Base-by-base conservation (phyloP, 2,888 invertebrate genomes). In the Pheosia gnoma region DNA sequence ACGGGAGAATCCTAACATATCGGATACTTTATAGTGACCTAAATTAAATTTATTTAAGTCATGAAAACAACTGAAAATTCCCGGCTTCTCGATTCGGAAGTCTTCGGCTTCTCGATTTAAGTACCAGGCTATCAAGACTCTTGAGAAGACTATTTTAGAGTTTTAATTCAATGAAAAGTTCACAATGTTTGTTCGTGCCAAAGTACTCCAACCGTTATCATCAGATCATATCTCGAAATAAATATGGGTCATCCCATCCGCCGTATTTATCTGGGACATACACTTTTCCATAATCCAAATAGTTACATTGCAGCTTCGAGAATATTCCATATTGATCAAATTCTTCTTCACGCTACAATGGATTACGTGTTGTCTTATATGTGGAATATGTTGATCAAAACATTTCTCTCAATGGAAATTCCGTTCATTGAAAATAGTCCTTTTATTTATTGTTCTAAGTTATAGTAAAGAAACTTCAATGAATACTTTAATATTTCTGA, bases 201-300 rank as follows among this genome's bases (percentile, higher is more conserved):
- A 47, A 47, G 47, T 47, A 7, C 4, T 53, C 60, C 9, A 8
- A 25, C 0, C 7, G 51, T 61, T 58, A 59, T 38, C 58, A 55
- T 9, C 39, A 43, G 47, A 64, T 60, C 51, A 60, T 41, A 47
- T 56, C 58, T 51, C 25, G 6, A 51, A 25, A 51, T 25, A 51
- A 13, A 51, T 51, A 51, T 25, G 25, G 51, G 13, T 49, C 49
- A 13, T 11, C 11, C 47, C 11, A 47, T 49, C 13, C n/a, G n/a
- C 49, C 49, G 43, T 43, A 43, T 49, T 13, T 49, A 49, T 49
- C 49, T 49, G 49, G 49, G 49, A 49, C n/a, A 49, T 13, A 13
- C 49, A 13, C 49, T 10, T 43, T 43, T 43, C 9, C 1, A 43
- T 41, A 43, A 3, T 4, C 3, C 4, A 41, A 43, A 43, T 47